Evolutionary conservation across 1,140 invertebrate genomes (phyloP).

Genomic region (Drosophila auraria): DNA sequence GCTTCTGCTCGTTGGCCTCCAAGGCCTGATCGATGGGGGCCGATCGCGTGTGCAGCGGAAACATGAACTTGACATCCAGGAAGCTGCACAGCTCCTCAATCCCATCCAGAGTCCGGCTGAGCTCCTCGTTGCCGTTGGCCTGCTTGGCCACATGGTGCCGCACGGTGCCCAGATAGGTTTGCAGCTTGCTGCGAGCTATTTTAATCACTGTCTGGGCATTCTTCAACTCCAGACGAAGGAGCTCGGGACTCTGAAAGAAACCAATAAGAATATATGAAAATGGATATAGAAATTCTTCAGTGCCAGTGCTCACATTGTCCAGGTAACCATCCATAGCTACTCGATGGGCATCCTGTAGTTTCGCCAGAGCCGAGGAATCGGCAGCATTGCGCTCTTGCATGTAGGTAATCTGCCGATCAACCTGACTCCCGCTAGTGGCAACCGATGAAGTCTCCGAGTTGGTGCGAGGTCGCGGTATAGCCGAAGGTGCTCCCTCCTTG

Average conservation of each 20-base stretch:
- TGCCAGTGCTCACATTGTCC: conserved; percentile 57
- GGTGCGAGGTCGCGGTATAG: conserved; percentile 32
- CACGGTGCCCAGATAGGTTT: conserved; percentile 80
- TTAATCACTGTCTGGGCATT: conserved; percentile 85
- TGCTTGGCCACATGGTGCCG: conserved; percentile 71
- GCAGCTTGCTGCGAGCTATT: conserved; percentile 82
- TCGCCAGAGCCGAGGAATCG: conserved; percentile 58
- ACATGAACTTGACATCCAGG: conserved; percentile 74
- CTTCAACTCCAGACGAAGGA: conserved; percentile 83
- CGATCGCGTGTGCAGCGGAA: conserved; percentile 58
- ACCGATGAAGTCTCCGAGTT: conserved; percentile 45
- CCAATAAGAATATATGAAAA: neutral
- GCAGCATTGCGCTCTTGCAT: conserved; percentile 74
- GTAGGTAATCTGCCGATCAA: conserved; percentile 70
- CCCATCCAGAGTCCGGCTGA: conserved; percentile 83
- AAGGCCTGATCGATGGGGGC: conserved; percentile 78
- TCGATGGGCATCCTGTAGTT: conserved; percentile 52
- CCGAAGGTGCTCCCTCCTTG: conserved; percentile 8
- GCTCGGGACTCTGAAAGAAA: conserved; percentile 77
- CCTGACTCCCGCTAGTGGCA: conserved; percentile 29
- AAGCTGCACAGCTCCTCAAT: conserved; percentile 85
- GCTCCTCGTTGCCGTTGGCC: conserved; percentile 64
- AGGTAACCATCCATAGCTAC: conserved; percentile 76
- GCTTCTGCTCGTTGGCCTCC: conserved; percentile 81
- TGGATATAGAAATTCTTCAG: neutral